These are phyloP conservation scores for Strigops habroptila DNA, from an alignment of 2,113 vertebrate genomes.

Conservation along the genomic window DNA sequence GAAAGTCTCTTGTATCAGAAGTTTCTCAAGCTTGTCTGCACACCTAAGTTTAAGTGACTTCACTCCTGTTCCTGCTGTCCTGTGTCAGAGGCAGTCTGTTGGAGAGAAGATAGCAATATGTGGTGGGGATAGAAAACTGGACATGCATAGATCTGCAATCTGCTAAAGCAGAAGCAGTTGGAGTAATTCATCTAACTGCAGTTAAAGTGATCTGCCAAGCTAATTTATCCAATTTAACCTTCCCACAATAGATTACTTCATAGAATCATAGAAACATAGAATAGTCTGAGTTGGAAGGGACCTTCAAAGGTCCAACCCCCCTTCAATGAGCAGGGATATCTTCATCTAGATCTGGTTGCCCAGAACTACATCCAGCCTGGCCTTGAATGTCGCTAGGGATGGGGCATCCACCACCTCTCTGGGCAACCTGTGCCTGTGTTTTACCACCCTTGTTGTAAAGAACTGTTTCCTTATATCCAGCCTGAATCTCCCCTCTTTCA, in stretches of 20 bases:
- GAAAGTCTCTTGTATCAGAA: not conserved
- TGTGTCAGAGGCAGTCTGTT: not conserved
- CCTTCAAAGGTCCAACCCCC: not conserved
- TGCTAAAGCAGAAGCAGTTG: not conserved
- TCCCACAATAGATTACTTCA: not conserved
- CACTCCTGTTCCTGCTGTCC: not conserved
- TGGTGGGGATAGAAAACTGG: not conserved
- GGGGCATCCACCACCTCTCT: not conserved
- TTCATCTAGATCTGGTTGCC: not conserved
- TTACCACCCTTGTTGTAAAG: not conserved
- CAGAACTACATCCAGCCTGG: not conserved
- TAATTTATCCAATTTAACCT: not conserved
- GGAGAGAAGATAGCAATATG: not conserved
- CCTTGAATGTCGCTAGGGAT: not conserved
- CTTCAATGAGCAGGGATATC: not conserved
- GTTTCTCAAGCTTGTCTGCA: not conserved
- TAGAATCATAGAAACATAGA: not conserved
- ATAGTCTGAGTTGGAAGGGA: not conserved
- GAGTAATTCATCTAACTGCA: not conserved
- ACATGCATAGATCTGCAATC: rapidly evolving
- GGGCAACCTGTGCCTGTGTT: not conserved
- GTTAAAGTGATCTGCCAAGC: not conserved
- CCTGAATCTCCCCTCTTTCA: not conserved
- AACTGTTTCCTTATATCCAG: not conserved
- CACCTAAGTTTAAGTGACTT: not conserved